Percentiles rank a stretch among this genome's conserved stretches.
These are phyloP conservation scores for Orussus abietinus DNA, from an alignment of 1,140 invertebrate genomes.

Conservation along the genomic window DNA sequence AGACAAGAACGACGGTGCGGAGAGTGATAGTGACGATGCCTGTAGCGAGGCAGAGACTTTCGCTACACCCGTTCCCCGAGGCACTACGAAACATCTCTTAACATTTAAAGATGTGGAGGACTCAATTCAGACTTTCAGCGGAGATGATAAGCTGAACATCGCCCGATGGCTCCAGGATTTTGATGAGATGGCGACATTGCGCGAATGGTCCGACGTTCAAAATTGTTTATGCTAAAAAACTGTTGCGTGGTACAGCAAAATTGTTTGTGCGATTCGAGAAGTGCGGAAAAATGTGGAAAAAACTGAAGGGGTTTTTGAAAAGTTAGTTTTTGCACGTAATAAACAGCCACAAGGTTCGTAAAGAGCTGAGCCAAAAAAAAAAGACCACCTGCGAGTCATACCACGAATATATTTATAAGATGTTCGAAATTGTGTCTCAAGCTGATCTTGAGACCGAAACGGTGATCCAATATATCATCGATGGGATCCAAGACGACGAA, in stretches of 20 bases:
- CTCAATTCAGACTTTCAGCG: slow-evolving; percentile 21
- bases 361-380: slow-evolving; percentile 16
- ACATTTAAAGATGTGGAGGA: slow-evolving; percentile 26
- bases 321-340: slow-evolving; percentile 18
- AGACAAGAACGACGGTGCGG: neutral
- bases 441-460: slow-evolving; percentile 29
- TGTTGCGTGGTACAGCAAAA: slow-evolving; percentile 21
- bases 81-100: slow-evolving; percentile 6
- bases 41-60: neutral
- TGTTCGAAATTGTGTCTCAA: slow-evolving; percentile 30
- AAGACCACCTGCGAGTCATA: slow-evolving; percentile 23
- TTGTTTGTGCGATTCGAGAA: slow-evolving; percentile 18
- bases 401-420: slow-evolving; percentile 22
- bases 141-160: slow-evolving; percentile 16
- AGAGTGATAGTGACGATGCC: too few species aligned
- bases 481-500: slow-evolving; percentile 36
- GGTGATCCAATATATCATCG: slow-evolving; percentile 38
- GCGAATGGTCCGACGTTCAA: slow-evolving; percentile 27
- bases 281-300: slow-evolving; percentile 10
- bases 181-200: slow-evolving; percentile 24
- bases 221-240: slow-evolving; percentile 29
- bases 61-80: neutral
- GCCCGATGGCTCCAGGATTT: slow-evolving; percentile 26
- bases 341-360: slow-evolving; percentile 21
- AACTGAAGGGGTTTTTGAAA: slow-evolving; percentile 11